These are phyloP conservation scores for Setophaga coronata DNA, from an alignment of 2,113 vertebrate genomes.

Conservation along the genomic window DNA sequence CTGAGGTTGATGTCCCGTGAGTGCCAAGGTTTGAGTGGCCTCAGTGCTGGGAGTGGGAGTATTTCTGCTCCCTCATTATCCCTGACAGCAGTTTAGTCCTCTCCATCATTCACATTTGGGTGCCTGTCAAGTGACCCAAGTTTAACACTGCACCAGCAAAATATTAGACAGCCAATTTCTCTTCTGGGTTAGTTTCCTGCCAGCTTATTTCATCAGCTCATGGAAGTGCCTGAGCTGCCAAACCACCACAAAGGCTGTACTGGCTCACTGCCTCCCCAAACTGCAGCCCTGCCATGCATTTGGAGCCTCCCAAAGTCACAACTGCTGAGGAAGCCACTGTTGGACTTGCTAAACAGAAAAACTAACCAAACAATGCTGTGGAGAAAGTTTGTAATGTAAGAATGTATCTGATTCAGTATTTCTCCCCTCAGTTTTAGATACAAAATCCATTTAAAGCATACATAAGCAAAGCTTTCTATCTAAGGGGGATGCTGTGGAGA, in stretches of 20 bases:
- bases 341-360: background rate
- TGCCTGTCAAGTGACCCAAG: background rate
- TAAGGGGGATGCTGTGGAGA: background rate
- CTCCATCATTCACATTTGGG: rapidly evolving
- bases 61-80: background rate
- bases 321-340: background rate
- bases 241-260: background rate
- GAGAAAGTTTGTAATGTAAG: background rate
- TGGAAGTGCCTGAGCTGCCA: background rate
- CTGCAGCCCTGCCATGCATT: background rate
- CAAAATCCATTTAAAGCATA: background rate
- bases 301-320: background rate
- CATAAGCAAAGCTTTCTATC: background rate
- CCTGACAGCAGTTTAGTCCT: background rate
- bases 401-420: background rate
- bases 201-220: background rate
- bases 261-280: background rate
- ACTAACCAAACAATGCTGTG: background rate
- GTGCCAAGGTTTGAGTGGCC: background rate
- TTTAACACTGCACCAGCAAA: background rate
- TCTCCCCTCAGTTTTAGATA: background rate
- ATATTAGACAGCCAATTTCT: background rate
- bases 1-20: background rate
- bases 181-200: background rate
- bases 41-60: background rate